Conservation (phyloP, 1,140 invertebrate species). For the Trachymyrmex septentrionalis region DNA sequence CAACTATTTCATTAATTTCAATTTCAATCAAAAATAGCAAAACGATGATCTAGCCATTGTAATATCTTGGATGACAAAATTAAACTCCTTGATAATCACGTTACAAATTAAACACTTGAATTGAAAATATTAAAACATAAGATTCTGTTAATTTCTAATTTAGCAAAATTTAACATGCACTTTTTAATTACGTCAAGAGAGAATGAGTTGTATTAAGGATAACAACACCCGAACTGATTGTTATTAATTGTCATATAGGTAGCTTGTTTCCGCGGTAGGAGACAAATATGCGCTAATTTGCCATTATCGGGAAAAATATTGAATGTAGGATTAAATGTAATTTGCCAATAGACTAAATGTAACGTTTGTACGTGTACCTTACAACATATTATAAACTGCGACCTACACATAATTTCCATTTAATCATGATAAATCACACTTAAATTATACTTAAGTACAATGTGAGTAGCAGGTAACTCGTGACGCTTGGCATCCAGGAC, state of each 20-base stretch:
- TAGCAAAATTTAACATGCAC: not conserved
- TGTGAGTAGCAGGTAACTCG: constrained; percentile 14
- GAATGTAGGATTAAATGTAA: constrained; percentile 15
- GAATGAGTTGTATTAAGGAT: not conserved
- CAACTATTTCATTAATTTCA: not conserved
- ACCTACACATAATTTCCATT: constrained; percentile 21
- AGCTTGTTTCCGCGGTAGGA: not conserved
- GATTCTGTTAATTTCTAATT: not conserved
- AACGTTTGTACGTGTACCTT: constrained; percentile 19
- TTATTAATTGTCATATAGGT: not conserved
- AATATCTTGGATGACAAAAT: not conserved
- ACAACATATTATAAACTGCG: constrained; percentile 22
- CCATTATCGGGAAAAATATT: not conserved
- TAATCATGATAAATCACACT: constrained; percentile 34
- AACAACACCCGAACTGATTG: not conserved
- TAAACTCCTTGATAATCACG: not conserved
- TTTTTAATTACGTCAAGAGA: not conserved
- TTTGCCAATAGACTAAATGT: constrained; percentile 27
- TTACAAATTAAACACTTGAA: not conserved
- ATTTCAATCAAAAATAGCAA: not conserved
- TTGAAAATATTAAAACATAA: not conserved
- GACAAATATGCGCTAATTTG: not conserved
- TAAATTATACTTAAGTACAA: constrained; percentile 37
- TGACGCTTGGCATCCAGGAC: not conserved
- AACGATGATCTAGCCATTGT: not conserved